Conservation (phyloP, 2,797 vertebrate species). For the Microctenopoma stevenorrisi region DNA sequence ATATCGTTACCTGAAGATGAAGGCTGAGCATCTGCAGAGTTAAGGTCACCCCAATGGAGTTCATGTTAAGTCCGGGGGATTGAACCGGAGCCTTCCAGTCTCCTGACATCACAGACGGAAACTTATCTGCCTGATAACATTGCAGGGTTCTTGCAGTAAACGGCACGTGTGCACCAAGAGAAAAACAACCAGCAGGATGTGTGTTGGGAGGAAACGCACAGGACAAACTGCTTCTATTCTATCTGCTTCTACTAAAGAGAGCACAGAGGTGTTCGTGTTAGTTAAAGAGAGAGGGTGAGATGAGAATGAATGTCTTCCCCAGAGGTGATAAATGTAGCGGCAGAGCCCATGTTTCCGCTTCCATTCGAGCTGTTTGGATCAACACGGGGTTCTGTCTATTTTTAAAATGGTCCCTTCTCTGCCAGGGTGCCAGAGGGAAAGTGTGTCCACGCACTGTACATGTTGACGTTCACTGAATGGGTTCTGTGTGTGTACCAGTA, state of each 20-base stretch:
- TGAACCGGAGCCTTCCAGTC: too few relatives aligned
- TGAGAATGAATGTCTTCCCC: conserved; percentile 62
- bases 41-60: too few relatives aligned
- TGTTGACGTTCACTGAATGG: conserved; percentile 25
- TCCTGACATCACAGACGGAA: too few relatives aligned
- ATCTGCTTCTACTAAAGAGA: neutral
- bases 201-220: neutral
- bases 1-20: too few relatives aligned
- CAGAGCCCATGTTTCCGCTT: conserved; percentile 64
- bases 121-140: too few relatives aligned
- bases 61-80: too few relatives aligned
- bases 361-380: conserved; percentile 62
- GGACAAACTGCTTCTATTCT: too few relatives aligned
- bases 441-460: conserved; percentile 39
- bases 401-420: conserved; percentile 48
- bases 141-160: too few relatives aligned
- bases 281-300: conserved; percentile 12
- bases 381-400: conserved; percentile 66
- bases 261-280: neutral
- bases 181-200: too few relatives aligned
- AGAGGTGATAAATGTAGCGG: conserved; percentile 66
- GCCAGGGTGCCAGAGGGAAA: conserved; percentile 29
- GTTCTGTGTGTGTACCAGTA: neutral
- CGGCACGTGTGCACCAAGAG: too few relatives aligned
- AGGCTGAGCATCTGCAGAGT: too few relatives aligned